A percentile compares a stretch with the other conserved stretches of the same genome.
Evolutionary conservation across 1,140 invertebrate genomes (phyloP).

Genomic region (Macrotrachela quadricornifera): DNA sequence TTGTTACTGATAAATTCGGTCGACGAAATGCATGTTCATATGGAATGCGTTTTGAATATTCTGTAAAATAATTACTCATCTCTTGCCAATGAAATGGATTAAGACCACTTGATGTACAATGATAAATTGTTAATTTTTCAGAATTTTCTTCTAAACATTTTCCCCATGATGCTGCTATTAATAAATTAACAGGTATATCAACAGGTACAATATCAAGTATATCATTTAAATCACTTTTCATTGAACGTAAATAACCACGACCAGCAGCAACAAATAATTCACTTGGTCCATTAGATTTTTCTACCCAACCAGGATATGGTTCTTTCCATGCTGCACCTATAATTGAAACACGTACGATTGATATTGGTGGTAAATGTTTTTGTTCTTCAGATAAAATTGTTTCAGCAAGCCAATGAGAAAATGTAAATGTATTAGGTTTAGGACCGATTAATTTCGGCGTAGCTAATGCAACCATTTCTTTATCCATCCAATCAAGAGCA

Average conservation of each 20-base stretch:
- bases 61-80: slow-evolving; percentile 31
- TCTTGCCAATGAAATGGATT: slow-evolving; percentile 64
- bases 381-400: slow-evolving; percentile 35
- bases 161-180: slow-evolving; percentile 25
- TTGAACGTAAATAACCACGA: slow-evolving; percentile 25
- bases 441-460: slow-evolving; percentile 20
- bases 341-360: slow-evolving; percentile 75
- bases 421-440: slow-evolving; percentile 34
- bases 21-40: slow-evolving; percentile 12
- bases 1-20: slow-evolving; percentile 5
- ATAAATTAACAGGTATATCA: slow-evolving; percentile 28
- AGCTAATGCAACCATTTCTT: slow-evolving; percentile 25
- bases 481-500: slow-evolving; percentile 30
- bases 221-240: slow-evolving; percentile 21
- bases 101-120: slow-evolving; percentile 62
- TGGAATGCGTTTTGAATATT: slow-evolving; percentile 26
- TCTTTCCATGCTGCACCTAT: slow-evolving; percentile 76
- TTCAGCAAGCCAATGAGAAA: slow-evolving; percentile 34
- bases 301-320: slow-evolving; percentile 76
- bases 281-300: slow-evolving; percentile 85
- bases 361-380: slow-evolving; percentile 41
- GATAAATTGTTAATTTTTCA: slow-evolving; percentile 40
- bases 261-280: slow-evolving; percentile 65
- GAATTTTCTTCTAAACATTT: slow-evolving; percentile 12
- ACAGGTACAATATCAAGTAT: slow-evolving; percentile 28